phyloP scores from a whole-genome alignment of 2,113 vertebrate species.

The Anguilla japonica region DNA sequence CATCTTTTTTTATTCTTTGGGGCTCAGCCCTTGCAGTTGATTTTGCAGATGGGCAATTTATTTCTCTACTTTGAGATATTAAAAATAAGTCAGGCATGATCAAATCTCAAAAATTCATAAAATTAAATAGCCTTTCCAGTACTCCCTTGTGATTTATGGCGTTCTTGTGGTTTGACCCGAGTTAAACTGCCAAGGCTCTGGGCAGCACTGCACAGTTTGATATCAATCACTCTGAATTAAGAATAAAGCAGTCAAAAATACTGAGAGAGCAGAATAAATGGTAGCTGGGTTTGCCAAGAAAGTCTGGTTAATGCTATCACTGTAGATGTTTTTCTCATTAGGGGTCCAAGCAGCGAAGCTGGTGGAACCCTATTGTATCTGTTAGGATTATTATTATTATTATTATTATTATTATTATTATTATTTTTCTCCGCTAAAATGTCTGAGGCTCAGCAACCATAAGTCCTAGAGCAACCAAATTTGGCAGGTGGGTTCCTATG shows the following conservation, averaged over 20 bases:
- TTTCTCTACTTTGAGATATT: not conserved
- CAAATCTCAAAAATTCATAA: not conserved
- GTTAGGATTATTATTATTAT: too few relatives aligned
- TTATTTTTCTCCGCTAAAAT: too few relatives aligned
- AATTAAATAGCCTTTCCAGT: not conserved
- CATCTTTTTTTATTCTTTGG: not conserved
- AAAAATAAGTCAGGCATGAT: not conserved
- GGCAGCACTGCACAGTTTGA: not conserved
- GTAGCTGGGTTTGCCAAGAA: not conserved
- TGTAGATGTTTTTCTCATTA: not conserved
- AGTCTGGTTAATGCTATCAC: not conserved
- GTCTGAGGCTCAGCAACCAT: too few relatives aligned
- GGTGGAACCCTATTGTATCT: too few relatives aligned
- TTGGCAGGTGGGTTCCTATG: too few relatives aligned
- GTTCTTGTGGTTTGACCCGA: not conserved
- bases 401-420: too few relatives aligned
- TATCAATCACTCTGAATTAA: not conserved
- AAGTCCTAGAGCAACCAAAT: too few relatives aligned
- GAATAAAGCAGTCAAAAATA: not conserved
- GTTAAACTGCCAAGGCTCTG: not conserved
- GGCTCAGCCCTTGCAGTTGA: not conserved
- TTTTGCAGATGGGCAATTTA: not conserved
- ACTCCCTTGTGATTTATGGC: not conserved
- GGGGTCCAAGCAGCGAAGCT: too few relatives aligned
- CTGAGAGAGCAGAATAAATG: not conserved